Conservation (phyloP, 1,140 invertebrate species). For the Ruditapes philippinarum region DNA sequence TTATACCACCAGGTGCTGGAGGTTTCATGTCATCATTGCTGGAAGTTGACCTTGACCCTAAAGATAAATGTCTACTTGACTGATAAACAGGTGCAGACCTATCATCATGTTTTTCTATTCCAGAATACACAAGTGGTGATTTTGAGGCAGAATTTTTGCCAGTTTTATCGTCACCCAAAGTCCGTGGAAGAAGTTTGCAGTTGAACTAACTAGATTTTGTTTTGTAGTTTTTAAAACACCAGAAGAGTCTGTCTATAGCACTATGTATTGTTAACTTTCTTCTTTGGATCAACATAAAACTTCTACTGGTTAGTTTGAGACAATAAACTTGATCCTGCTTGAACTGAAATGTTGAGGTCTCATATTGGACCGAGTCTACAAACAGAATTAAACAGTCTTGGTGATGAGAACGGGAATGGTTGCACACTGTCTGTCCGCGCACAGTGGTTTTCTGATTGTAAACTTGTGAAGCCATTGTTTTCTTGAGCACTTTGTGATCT, state of each 20-base stretch:
- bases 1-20: conserved; percentile 80
- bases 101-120: no score
- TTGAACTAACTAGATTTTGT: no score
- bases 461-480: background rate
- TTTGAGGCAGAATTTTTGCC: no score
- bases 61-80: background rate
- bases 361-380: background rate
- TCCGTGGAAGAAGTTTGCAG: no score
- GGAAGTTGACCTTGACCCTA: background rate
- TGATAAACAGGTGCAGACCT: background rate
- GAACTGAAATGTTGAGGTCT: background rate
- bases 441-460: background rate
- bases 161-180: no score
- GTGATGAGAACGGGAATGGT: background rate
- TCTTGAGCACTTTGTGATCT: conserved; percentile 22
- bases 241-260: background rate
- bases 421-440: conserved; percentile 14
- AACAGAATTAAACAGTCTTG: background rate
- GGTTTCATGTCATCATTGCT: conserved; percentile 28
- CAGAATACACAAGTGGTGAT: no score
- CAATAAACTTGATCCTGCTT: background rate
- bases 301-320: background rate
- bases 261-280: background rate
- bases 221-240: no score
- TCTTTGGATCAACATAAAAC: background rate